These are phyloP conservation scores for Congeria kusceri DNA, from an alignment of 2,888 invertebrate genomes.

Conservation along the genomic window DNA sequence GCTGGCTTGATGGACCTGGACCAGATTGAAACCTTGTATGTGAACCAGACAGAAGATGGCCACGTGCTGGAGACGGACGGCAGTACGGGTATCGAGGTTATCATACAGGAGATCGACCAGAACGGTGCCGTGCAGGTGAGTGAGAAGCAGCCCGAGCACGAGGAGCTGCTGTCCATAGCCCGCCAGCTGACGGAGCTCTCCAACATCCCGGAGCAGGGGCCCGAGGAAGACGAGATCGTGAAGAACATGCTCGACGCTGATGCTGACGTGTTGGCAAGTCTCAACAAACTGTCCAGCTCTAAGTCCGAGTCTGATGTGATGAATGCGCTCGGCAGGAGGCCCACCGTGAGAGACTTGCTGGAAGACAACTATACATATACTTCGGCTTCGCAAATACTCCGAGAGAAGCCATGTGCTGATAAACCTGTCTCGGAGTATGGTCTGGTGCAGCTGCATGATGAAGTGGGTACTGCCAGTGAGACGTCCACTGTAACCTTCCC, in stretches of 20 bases:
- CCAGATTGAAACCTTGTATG: constrained; percentile 17
- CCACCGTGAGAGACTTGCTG: neutral
- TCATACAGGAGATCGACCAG: constrained; percentile 20
- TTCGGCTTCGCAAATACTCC: neutral
- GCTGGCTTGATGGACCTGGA: neutral
- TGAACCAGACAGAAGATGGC: constrained; percentile 19
- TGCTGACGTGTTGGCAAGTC: constrained; percentile 47
- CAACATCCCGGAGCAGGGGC: constrained; percentile 34
- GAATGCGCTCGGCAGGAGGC: neutral
- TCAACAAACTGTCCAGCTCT: constrained; percentile 16
- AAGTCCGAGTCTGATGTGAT: neutral
- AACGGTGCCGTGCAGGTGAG: constrained; percentile 25
- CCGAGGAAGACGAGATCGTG: constrained; percentile 58
- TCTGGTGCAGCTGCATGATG: neutral
- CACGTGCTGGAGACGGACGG: neutral
- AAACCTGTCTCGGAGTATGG: neutral
- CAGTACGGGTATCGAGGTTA: constrained; percentile 23
- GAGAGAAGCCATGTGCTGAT: neutral
- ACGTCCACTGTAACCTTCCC: neutral
- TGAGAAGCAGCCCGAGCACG: constrained; percentile 41
- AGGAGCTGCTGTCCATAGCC: constrained; percentile 57
- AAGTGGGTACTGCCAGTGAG: neutral
- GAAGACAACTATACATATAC: neutral
- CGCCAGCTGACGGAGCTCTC: constrained; percentile 61
- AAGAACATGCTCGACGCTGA: constrained; percentile 61